A percentile compares a stretch with the other conserved stretches of the same genome.
Evolutionary conservation across 2,113 vertebrate genomes (phyloP).

Genomic region (Pteruthius melanotis): DNA sequence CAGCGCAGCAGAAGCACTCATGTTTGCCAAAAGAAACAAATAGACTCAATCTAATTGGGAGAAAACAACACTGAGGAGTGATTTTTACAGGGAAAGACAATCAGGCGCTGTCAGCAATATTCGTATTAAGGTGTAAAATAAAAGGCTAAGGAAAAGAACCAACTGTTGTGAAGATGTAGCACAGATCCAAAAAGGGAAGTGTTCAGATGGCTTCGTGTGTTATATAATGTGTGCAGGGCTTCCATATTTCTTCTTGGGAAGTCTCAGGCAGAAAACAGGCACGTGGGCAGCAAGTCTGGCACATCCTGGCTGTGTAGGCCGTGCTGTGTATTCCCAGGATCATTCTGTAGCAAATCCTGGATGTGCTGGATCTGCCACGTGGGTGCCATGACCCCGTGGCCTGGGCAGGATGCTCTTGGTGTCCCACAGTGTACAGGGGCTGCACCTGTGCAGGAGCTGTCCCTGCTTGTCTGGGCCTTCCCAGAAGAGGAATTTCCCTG

Average conservation of each 20-base stretch:
- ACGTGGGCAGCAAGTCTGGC: background rate
- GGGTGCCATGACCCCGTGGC: background rate
- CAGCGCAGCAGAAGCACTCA: background rate
- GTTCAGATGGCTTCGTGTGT: background rate
- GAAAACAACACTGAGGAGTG: background rate
- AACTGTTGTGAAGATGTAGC: background rate
- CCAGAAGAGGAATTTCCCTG: background rate
- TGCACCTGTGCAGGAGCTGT: rapidly evolving
- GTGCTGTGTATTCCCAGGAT: background rate
- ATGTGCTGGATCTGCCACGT: rapidly evolving
- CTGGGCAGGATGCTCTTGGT: background rate
- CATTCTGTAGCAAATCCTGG: background rate
- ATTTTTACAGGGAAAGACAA: background rate
- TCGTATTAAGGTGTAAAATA: background rate
- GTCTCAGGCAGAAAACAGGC: background rate
- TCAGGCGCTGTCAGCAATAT: background rate
- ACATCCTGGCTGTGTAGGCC: background rate
- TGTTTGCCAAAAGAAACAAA: background rate
- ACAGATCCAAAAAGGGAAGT: background rate
- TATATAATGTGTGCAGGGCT: background rate
- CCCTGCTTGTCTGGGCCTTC: background rate
- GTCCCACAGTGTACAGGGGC: background rate
- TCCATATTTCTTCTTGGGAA: background rate
- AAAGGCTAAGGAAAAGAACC: background rate
- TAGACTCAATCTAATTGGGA: background rate